phyloP scores from a whole-genome alignment of 1,140 invertebrate genomes.

The Brachionus manjavacas region DNA sequence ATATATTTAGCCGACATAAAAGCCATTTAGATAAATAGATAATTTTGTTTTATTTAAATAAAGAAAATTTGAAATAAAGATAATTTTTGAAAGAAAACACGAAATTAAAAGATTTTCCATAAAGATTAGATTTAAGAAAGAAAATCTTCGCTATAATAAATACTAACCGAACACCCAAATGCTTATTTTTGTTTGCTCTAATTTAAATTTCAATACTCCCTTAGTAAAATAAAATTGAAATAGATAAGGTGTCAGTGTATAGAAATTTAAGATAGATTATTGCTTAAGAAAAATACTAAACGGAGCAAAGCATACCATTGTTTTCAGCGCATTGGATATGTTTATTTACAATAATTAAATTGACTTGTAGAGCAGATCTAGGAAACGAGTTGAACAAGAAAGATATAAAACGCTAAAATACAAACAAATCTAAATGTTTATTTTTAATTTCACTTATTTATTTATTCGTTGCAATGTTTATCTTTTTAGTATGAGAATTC shows the following conservation, averaged over 20 bases:
- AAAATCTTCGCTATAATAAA: not conserved
- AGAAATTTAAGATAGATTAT: not conserved
- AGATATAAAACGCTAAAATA: not conserved
- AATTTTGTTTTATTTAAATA: constrained; percentile 1
- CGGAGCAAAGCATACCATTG: not conserved
- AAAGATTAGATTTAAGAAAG: not conserved
- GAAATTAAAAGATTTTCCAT: not conserved
- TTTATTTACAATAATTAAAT: constrained; percentile 38
- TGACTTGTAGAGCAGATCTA: constrained; percentile 26
- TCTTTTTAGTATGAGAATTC: not conserved
- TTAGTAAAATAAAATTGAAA: constrained; percentile 6
- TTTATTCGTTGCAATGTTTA: constrained; percentile 22
- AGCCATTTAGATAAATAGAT: constrained; percentile 18
- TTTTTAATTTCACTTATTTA: constrained; percentile 24
- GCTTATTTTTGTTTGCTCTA: not conserved
- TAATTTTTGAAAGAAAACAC: constrained; percentile 22
- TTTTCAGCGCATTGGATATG: constrained; percentile 1
- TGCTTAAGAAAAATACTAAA: not conserved
- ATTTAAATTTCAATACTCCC: constrained; percentile 19
- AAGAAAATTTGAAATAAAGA: constrained; percentile 2
- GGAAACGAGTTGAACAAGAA: not conserved
- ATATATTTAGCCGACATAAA: not conserved
- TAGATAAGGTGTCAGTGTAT: constrained; percentile 15
- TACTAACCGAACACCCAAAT: not conserved
- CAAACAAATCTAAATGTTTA: constrained; percentile 28